These are phyloP conservation scores for Molossus molossus DNA, from an alignment of 2,797 vertebrate genomes.

Conservation along the genomic window DNA sequence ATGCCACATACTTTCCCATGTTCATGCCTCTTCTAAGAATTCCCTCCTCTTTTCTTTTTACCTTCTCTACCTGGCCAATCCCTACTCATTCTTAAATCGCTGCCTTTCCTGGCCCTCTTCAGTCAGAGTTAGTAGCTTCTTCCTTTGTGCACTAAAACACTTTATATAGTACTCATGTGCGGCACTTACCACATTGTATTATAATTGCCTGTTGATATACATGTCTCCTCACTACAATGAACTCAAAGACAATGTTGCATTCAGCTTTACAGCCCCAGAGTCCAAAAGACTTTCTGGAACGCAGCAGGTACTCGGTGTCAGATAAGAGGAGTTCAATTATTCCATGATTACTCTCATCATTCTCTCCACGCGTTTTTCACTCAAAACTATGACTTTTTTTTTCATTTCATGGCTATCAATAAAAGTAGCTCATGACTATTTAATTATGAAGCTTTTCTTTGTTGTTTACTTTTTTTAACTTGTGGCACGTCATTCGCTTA, in stretches of 20 bases:
- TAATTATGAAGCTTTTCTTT: not conserved
- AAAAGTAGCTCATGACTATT: constrained; percentile 13
- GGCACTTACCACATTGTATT: not conserved
- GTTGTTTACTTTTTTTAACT: not conserved
- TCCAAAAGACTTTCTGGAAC: not conserved
- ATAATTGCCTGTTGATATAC: not conserved
- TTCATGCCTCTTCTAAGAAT: not conserved
- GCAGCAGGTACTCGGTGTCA: not conserved
- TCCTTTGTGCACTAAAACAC: not conserved
- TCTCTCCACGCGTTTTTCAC: not conserved
- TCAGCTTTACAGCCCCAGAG: not conserved
- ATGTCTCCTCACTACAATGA: not conserved
- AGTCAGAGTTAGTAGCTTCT: not conserved
- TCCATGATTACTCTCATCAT: not conserved
- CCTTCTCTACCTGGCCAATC: not conserved
- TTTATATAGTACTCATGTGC: not conserved
- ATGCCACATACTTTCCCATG: not conserved
- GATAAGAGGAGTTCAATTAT: not conserved
- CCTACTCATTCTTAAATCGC: not conserved
- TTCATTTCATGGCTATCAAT: not conserved
- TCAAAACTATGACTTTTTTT: not conserved
- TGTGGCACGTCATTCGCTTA: not conserved
- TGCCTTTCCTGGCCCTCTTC: not conserved
- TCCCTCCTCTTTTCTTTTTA: not conserved
- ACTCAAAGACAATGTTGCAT: not conserved